Conservation (phyloP, 2,113 vertebrate genomes). For the Oophaga pumilio region DNA sequence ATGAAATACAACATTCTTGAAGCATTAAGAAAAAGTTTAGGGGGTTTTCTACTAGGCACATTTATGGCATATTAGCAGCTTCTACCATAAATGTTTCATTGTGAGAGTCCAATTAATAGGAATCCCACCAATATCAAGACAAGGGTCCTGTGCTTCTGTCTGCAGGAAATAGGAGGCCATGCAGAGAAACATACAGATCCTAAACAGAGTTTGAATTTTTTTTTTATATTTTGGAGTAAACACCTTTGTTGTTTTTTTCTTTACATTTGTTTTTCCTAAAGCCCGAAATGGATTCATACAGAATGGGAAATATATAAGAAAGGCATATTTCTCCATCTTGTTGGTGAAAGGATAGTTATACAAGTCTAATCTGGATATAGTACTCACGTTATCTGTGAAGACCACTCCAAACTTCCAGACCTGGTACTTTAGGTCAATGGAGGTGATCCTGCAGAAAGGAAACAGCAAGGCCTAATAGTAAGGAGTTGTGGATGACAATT, state of each 20-base stretch:
- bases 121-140: background rate
- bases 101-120: background rate
- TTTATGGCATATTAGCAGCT: background rate
- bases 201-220: too few species aligned
- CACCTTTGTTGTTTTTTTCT: too few species aligned
- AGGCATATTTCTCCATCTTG: too few species aligned
- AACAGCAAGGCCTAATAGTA: background rate
- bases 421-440: conserved; percentile 92
- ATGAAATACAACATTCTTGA: background rate
- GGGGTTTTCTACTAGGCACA: too few species aligned
- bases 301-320: too few species aligned
- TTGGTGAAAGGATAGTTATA: too few species aligned
- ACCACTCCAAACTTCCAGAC: conserved; percentile 94
- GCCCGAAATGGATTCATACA: too few species aligned
- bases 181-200: background rate
- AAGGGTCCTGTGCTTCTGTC: background rate
- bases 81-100: background rate
- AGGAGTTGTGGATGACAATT: too few species aligned
- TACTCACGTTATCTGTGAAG: conserved; percentile 90
- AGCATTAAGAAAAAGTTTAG: background rate
- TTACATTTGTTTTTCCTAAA: too few species aligned
- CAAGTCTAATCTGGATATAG: background rate
- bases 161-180: background rate
- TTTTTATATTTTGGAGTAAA: too few species aligned
- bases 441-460: conserved; percentile 77